Conservation (phyloP, 2,888 invertebrate genomes). For the Hybos culiciformis region DNA sequence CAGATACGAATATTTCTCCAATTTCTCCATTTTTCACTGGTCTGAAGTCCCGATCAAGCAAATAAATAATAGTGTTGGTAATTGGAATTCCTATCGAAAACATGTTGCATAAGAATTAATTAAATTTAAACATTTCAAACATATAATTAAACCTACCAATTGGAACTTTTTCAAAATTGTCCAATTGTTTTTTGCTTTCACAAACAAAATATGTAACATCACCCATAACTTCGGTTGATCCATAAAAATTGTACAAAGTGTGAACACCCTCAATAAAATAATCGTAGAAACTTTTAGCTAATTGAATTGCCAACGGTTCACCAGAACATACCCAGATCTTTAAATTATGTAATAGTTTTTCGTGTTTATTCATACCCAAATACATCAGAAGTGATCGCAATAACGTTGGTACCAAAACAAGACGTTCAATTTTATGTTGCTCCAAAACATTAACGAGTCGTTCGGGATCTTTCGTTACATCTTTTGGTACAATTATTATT, state of each 20-base stretch:
- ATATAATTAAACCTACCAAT: conserved; percentile 48
- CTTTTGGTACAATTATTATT: conserved; percentile 58
- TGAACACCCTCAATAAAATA: conserved; percentile 53
- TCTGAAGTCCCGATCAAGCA: conserved; percentile 60
- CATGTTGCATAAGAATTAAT: background rate
- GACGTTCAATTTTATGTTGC: conserved; percentile 60
- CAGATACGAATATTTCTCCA: conserved; percentile 73
- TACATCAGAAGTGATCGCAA: conserved; percentile 66
- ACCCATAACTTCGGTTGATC: conserved; percentile 85
- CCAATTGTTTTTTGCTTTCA: conserved; percentile 44
- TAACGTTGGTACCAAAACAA: conserved; percentile 74
- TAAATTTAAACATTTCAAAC: background rate
- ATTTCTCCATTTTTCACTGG: conserved; percentile 58
- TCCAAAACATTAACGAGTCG: conserved; percentile 54
- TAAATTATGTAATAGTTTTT: conserved; percentile 43
- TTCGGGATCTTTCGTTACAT: conserved; percentile 64
- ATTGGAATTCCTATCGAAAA: conserved; percentile 50
- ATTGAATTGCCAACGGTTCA: conserved; percentile 56
- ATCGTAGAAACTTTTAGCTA: conserved; percentile 63
- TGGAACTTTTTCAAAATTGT: conserved; percentile 55
- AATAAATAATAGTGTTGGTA: conserved; percentile 66
- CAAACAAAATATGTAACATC: conserved; percentile 72
- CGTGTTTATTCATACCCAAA: conserved; percentile 45
- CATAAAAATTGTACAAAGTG: conserved; percentile 73
- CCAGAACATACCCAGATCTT: conserved; percentile 81